Evolutionary conservation across 1,140 invertebrate species (phyloP), one percentile per base, ranked within the genome.

Genomic region (Bicyclus anynana): DNA sequence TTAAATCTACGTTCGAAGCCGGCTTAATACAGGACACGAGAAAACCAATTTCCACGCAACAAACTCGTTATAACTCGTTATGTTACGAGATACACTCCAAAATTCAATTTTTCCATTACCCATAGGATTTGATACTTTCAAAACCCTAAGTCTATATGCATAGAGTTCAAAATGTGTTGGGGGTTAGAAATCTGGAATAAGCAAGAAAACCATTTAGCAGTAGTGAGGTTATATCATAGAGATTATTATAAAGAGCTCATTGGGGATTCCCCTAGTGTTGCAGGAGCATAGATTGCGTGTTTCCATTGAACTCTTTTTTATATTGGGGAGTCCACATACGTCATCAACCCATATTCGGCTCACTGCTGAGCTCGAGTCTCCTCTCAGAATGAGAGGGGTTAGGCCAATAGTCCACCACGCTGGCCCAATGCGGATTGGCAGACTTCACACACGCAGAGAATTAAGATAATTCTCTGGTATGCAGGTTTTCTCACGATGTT

Each of bases 231-330:
- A 77, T 83, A 83, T 84, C 69, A 81, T 73, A 74, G 68, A 67
- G 72, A 65, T 63, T 74, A 69, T 80, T 84, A 84, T 80, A 80
- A 84, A 84, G 75, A 79, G 77, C 65, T 79, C 79, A 74, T 84
- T 80, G 76, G 71, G 74, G 77, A 84, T 84, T 80, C 77, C 71
- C 61, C 70, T 76, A 67, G 74, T 84, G 76, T 82, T 80, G 63
- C 69, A 64, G 3, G 14, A 10, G 17, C 37, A 33, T 38, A 33
- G 14, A 37, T 16, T 6, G 46, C 5, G 13, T 9, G 71, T 64
- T 35, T 75, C 69, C 78, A 75, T 67, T 77, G 65, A 5, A 37
- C 13, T 12, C 5, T 5, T 27, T 27, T 27, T 0, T 4, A 26
- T 4, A 27, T 27, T 2, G 26, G n/a, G n/a, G n/a, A n/a, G n/a